These are phyloP conservation scores for Mesopsocus fuscifrons DNA, from an alignment of 2,888 invertebrate species.

Conservation along the genomic window DNA sequence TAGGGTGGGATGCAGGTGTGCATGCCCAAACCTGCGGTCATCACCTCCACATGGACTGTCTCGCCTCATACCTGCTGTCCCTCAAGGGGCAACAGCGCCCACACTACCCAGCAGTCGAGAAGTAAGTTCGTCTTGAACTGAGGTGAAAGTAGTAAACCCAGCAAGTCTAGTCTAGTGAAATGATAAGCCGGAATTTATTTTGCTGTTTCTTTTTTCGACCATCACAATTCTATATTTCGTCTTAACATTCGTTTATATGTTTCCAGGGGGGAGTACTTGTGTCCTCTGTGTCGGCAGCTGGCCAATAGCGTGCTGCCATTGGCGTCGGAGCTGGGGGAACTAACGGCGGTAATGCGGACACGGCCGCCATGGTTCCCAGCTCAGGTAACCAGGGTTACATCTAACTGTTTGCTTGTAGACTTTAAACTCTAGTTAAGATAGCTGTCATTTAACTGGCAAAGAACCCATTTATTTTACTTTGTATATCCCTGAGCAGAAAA, in stretches of 20 bases:
- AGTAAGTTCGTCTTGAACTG: constrained; percentile 26
- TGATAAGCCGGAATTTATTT: constrained; percentile 9
- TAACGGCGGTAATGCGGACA: constrained; percentile 41
- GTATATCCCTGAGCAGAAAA: no score
- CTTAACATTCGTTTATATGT: no score
- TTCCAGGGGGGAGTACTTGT: constrained; percentile 69
- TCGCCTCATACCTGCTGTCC: constrained; percentile 75
- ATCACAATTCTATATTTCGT: no score
- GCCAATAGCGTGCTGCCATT: constrained; percentile 79
- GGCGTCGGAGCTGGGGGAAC: constrained; percentile 48
- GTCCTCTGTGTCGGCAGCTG: constrained; percentile 84
- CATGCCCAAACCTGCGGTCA: constrained; percentile 94
- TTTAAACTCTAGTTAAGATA: no score
- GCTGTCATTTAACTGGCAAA: no score
- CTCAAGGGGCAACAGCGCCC: constrained; percentile 58
- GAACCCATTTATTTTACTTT: no score
- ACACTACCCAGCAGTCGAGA: constrained; percentile 49
- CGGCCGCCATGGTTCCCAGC: constrained; percentile 30
- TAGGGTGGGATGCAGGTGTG: constrained; percentile 81
- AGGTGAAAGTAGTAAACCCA: neutral
- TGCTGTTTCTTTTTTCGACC: constrained; percentile 12
- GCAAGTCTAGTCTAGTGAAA: no score
- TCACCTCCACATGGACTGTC: constrained; percentile 86
- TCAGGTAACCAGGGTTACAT: no score
- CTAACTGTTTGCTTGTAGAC: no score